Evolutionary conservation across 2,113 vertebrate species (phyloP).

Genomic region (Cyrtonyx montezumae): DNA sequence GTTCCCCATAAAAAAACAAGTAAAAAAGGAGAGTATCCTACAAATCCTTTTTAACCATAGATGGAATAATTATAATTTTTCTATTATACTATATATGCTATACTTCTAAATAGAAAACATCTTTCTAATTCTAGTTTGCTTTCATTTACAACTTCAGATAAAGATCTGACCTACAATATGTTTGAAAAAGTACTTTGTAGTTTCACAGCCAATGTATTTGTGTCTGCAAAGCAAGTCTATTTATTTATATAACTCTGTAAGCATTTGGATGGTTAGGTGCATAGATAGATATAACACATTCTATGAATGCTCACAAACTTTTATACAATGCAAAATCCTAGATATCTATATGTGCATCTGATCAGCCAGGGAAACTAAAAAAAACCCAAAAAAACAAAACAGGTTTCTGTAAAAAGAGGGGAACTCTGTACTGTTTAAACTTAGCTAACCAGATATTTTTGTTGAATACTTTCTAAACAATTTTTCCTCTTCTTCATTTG

Average conservation of each 20-base stretch:
- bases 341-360: background rate
- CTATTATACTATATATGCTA: too few relatives aligned
- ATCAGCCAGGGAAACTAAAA: background rate
- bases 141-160: background rate
- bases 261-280: background rate
- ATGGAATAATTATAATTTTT: background rate
- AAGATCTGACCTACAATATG: background rate
- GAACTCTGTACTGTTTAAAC: background rate
- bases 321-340: background rate
- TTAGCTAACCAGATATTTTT: background rate
- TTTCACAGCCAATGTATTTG: background rate
- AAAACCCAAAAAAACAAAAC: background rate
- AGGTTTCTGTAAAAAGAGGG: background rate
- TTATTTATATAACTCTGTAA: background rate
- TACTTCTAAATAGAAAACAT: background rate
- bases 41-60: background rate
- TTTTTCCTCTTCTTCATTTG: background rate
- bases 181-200: background rate
- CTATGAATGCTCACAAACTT: background rate
- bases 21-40: accelerated
- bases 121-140: background rate
- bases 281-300: background rate
- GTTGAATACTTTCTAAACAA: background rate
- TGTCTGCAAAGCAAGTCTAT: background rate
- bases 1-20: background rate